Percentiles rank a stretch among this genome's conserved stretches.
These are phyloP conservation scores for Natator depressus DNA, from an alignment of 2,113 vertebrate species.

Conservation along the genomic window DNA sequence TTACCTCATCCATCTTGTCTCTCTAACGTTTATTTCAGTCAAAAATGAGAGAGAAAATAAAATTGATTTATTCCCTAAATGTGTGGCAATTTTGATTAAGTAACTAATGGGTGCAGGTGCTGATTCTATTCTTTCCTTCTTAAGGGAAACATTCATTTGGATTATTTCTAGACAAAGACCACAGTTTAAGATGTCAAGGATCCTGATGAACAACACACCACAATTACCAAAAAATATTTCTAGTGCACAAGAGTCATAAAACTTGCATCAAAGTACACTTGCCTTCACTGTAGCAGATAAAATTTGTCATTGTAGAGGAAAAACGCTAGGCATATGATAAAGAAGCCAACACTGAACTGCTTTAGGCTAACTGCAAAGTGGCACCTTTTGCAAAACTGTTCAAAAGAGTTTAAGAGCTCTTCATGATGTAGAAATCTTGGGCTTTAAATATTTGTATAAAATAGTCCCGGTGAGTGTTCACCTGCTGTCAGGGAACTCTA, in stretches of 20 bases:
- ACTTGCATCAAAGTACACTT: not conserved
- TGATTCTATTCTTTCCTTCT: conserved; percentile 54
- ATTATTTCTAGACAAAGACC: conserved; percentile 15
- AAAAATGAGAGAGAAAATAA: not conserved
- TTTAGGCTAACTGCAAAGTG: not conserved
- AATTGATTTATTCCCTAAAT: conserved; percentile 5
- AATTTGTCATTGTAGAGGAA: not conserved
- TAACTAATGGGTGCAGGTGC: conserved; percentile 63
- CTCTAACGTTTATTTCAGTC: not conserved
- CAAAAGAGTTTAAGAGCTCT: not conserved
- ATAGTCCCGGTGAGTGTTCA: not conserved
- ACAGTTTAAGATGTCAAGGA: conserved; percentile 43
- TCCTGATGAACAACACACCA: not conserved
- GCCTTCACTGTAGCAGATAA: not conserved
- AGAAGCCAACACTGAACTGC: not conserved
- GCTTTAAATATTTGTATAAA: not conserved
- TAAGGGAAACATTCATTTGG: conserved; percentile 6
- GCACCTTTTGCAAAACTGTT: fast-evolving
- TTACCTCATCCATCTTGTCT: not conserved
- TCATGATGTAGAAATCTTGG: not conserved
- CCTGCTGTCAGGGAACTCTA: fast-evolving
- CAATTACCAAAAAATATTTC: conserved; percentile 50
- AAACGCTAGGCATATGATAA: not conserved
- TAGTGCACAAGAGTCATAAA: not conserved
- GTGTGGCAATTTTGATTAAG: conserved; percentile 38